Evolutionary conservation across 2,797 vertebrate species (phyloP), one percentile per base, ranked within the genome.

Genomic region (Crenichthys baileyi): DNA sequence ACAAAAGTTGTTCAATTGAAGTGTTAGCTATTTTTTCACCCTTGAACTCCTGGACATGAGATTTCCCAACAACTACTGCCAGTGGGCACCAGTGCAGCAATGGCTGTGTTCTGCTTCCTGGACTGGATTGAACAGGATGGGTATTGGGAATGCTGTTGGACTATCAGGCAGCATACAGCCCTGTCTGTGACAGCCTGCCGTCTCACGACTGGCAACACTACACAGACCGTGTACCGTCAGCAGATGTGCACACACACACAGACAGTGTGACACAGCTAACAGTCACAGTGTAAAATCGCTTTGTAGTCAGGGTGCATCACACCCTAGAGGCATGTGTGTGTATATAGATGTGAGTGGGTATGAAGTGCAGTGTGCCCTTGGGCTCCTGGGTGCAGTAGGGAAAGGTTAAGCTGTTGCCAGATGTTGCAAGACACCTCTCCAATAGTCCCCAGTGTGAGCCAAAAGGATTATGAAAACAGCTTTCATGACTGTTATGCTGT

Each of bases 271-370:
- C 92, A 89, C 87, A 56, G 84, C 88, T 90, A 88, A 82, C 83
- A 76, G 93, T 94, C 92, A 77, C 91, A 91, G 91, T 92, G 89
- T 90, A 90, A 93, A 94, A 95, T 93, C 93, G 94, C 93, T 95
- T 95, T 96, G 94, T 93, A 92, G 92, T 91, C 84, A 63, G 82
- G 76, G 77, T 77, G 85, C 83, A 79, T 89, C 76, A 63, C 81
- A 86, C 92, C 89, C 89, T 74, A 16, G 91, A 88, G 93, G 85
- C 77, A 29, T 80, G 72, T 58, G 58, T 76, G 83, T 78, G 77
- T 50, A 70, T 26, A 70, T 63, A 44, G 72, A 72, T 77, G 60
- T 80, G 39, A 78, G 65, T 74, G 75, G 6, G 70, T 79, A 67
- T 77, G 60, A 60, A 79, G 79, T 78, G 78, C 78, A 73, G 80